A percentile compares a stretch with the other conserved stretches of the same genome.
phyloP scores from a whole-genome alignment of 2,797 vertebrate species.

The Lates japonicus region DNA sequence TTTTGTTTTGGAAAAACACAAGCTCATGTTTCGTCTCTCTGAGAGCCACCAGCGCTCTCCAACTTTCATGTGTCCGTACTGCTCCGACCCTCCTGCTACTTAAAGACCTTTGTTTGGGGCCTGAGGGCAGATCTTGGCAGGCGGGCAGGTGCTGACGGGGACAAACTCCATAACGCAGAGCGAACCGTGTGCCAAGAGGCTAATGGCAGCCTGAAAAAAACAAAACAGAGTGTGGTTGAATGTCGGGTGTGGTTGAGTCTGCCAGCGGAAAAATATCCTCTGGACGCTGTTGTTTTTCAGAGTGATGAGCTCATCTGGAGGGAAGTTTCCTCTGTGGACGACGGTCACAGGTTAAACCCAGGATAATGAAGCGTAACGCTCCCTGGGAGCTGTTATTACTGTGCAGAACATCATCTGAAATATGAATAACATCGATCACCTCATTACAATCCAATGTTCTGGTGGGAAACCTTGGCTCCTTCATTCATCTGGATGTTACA shows the following conservation, averaged over 20 bases:
- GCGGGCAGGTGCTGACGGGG: constrained; percentile 80
- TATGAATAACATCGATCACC: no score
- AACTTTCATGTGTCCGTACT: constrained; percentile 74
- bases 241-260: constrained; percentile 36
- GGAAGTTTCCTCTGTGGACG: constrained; percentile 23
- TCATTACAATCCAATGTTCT: no score
- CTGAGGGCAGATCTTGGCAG: constrained; percentile 74
- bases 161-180: constrained; percentile 78
- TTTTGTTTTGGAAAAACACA: constrained; percentile 83
- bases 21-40: constrained; percentile 78
- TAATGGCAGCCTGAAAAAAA: constrained; percentile 69
- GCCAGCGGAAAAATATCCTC: constrained; percentile 53
- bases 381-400: not conserved
- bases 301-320: constrained; percentile 52
- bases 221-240: constrained; percentile 33
- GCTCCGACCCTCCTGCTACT: constrained; percentile 63
- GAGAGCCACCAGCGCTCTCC: constrained; percentile 69
- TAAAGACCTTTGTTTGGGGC: constrained; percentile 74
- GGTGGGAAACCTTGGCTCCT: no score
- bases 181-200: constrained; percentile 67
- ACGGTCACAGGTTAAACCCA: constrained; percentile 26
- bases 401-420: not conserved
- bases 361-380: constrained; percentile 4
- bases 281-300: constrained; percentile 30
- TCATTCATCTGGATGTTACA: no score